Conservation (phyloP, 2,888 invertebrate genomes). For the Disparrhopalites patrizii region DNA sequence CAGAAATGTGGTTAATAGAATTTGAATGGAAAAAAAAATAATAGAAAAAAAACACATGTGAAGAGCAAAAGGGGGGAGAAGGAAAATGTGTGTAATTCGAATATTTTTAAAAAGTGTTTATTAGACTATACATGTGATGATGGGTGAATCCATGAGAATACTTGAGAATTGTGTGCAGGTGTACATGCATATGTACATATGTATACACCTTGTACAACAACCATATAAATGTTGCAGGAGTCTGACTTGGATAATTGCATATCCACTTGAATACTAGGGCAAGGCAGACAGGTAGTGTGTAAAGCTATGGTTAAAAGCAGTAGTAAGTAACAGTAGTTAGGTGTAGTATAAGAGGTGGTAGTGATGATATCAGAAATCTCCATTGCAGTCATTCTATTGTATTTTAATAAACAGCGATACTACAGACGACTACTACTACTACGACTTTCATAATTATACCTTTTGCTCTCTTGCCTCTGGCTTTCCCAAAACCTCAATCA, state of each 20-base stretch:
- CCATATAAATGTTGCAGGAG: too few species aligned
- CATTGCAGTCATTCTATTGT: constrained; percentile 8
- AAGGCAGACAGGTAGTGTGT: constrained; percentile 15
- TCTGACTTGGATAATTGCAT: too few species aligned
- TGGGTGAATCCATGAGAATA: too few species aligned
- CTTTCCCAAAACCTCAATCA: constrained; percentile 27
- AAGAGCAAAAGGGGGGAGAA: not conserved
- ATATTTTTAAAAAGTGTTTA: too few species aligned
- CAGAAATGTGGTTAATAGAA: too few species aligned
- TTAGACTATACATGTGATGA: too few species aligned
- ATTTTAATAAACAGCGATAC: constrained; percentile 20
- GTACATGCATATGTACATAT: too few species aligned
- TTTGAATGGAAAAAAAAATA: too few species aligned
- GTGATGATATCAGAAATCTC: too few species aligned
- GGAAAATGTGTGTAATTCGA: too few species aligned
- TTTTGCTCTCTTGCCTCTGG: constrained; percentile 9
- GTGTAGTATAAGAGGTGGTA: not conserved
- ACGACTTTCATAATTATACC: constrained; percentile 14
- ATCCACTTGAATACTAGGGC: constrained; percentile 7
- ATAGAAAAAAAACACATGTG: not conserved
- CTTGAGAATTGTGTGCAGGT: too few species aligned
- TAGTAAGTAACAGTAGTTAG: not conserved
- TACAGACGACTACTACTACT: not conserved
- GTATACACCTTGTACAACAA: too few species aligned
- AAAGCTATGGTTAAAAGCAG: not conserved